Base-by-base conservation (phyloP, 2,888 invertebrate genomes). In the Mayetiola destructor region DNA sequence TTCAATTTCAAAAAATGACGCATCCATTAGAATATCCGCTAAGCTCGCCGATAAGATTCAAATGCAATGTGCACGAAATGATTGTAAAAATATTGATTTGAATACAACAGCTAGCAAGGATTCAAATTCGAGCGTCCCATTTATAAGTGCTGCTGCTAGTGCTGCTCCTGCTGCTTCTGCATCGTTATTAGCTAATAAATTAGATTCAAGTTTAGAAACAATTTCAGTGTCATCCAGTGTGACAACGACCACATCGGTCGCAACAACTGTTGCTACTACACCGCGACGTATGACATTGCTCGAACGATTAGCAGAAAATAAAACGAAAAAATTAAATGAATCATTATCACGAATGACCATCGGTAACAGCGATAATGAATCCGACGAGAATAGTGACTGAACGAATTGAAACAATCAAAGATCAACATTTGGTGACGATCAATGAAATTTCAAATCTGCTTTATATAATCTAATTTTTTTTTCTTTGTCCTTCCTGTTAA, bases 281-380 rank as follows among this genome's bases (percentile, higher is more conserved):
- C 61, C 63, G 55, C 63, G 62, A 58, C 61, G 64, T 57, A 63
- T 64, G 21, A 64, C 64, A 18, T 52, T 65, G 21, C 59, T 64
- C 57, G 62, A 65, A 57, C 62, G 65, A n/a, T 42, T 65, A 20
- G 61, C 62, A 20, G 65, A 65, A 54, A 64, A 64, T 56, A 63
- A 64, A 58, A 61, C 61, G 27, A 62, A 63, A 42, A 62, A 61
- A 56, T 20, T 63, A 32, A 53, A 53, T 32, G 53, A 53, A 53
- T 1, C 60, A 63, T 32, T 53, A 12, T 32, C 32, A 10, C 29
- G 53, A 16, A 53, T 53, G 53, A 27, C 30, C 3, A 53, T 48
- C 16, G 48, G 27, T 5, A 48, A 48, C 48, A 48, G 48, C 27
- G 48, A 48, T 27, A 48, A 48, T 9, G 48, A 48, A 10, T 48